Evolutionary conservation across 2,797 vertebrate genomes (phyloP).

Genomic region (Eleutherodactylus coqui): DNA sequence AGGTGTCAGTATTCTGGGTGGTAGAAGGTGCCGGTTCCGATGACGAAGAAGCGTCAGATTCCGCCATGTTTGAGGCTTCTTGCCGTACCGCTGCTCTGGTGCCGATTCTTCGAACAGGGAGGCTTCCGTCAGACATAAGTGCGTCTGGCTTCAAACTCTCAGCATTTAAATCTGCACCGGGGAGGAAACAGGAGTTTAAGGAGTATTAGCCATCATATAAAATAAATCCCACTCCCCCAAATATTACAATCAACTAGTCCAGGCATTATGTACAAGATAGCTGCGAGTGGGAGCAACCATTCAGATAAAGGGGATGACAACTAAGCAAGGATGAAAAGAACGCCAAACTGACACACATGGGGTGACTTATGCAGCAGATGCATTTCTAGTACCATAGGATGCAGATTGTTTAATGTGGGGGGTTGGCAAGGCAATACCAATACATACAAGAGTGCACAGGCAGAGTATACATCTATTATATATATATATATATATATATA

Average conservation of each 20-base stretch:
- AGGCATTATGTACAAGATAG: too few species aligned
- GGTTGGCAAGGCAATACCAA: too few species aligned
- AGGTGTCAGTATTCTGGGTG: background rate
- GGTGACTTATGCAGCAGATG: background rate
- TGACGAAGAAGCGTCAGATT: slow-evolving; percentile 67
- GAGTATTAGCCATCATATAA: background rate
- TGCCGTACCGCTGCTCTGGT: slow-evolving; percentile 43
- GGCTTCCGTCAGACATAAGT: slow-evolving; percentile 20
- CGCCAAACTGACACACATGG: too few species aligned
- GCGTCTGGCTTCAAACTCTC: slow-evolving; percentile 10
- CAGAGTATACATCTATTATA: too few species aligned
- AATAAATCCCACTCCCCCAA: background rate
- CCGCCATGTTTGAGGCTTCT: slow-evolving; percentile 65
- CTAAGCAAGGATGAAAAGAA: too few species aligned
- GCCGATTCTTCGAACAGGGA: slow-evolving; percentile 19
- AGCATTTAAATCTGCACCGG: slow-evolving; percentile 16
- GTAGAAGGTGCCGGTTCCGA: slow-evolving; percentile 43
- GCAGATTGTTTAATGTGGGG: too few species aligned
- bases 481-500: too few species aligned
- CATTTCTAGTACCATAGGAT: too few species aligned
- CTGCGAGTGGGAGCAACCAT: background rate
- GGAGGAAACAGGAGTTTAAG: background rate
- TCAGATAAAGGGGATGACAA: background rate
- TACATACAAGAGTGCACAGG: too few species aligned
- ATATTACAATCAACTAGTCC: background rate